Conservation (phyloP, 2,888 invertebrate species). For the Odontomyia ornata region DNA sequence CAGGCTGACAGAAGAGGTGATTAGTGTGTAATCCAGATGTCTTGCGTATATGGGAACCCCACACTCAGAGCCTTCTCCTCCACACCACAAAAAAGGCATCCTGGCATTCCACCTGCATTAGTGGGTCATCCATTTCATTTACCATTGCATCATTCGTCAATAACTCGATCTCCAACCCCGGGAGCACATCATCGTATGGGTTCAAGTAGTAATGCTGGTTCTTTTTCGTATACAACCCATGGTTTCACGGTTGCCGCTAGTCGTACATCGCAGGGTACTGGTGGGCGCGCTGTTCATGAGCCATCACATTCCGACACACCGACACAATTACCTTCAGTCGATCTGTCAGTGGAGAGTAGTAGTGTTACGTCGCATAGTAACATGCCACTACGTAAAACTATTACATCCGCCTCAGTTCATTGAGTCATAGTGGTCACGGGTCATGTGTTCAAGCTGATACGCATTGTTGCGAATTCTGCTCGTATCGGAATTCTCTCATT, state of each 20-base stretch:
- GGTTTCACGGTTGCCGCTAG: conserved; percentile 46
- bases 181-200: conserved; percentile 71
- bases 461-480: too few relatives aligned
- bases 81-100: conserved; percentile 84
- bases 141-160: conserved; percentile 53
- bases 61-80: too few relatives aligned
- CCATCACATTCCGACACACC: conserved; percentile 90
- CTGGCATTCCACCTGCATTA: conserved; percentile 70
- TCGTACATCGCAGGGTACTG: not conserved
- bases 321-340: conserved; percentile 83
- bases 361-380: conserved; percentile 93
- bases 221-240: conserved; percentile 50
- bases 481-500: too few relatives aligned
- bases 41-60: too few relatives aligned
- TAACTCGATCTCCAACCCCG: conserved; percentile 64
- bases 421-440: conserved; percentile 90
- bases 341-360: conserved; percentile 93
- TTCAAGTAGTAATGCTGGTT: conserved; percentile 64
- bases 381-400: conserved; percentile 85
- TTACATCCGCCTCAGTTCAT: conserved; percentile 84
- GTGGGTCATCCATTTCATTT: conserved; percentile 59
- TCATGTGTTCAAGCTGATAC: conserved; percentile 71
- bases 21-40: too few relatives aligned
- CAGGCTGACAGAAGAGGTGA: too few relatives aligned
- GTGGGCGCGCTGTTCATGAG: conserved; percentile 78